A percentile compares a stretch with the other conserved stretches of the same genome.
Evolutionary conservation across 2,888 invertebrate genomes (phyloP).

Genomic region (Baronia brevicornis): DNA sequence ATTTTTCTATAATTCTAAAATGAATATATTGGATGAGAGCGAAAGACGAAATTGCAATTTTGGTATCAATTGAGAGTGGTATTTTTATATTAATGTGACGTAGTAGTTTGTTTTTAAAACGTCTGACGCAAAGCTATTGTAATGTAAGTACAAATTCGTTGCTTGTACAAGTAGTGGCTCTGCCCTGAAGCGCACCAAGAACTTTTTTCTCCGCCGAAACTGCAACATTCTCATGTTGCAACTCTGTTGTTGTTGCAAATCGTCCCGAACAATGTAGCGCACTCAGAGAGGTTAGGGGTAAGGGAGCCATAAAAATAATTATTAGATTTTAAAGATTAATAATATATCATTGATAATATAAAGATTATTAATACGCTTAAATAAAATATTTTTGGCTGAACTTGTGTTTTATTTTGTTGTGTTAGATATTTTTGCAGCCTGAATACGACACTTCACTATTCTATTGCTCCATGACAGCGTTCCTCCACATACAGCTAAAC

Average conservation of each 20-base stretch:
- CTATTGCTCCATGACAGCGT: too few relatives aligned
- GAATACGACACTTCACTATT: too few relatives aligned
- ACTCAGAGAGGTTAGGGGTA: slow-evolving; percentile 49
- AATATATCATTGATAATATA: slow-evolving; percentile 75
- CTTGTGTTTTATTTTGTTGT: slow-evolving; percentile 58
- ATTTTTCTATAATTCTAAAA: slow-evolving; percentile 16
- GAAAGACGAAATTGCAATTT: slow-evolving; percentile 38
- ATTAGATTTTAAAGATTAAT: slow-evolving; percentile 70
- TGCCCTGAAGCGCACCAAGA: slow-evolving; percentile 56
- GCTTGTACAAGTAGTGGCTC: slow-evolving; percentile 43
- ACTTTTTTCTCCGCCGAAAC: slow-evolving; percentile 36
- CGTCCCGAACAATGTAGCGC: slow-evolving; percentile 35
- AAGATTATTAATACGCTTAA: slow-evolving; percentile 76
- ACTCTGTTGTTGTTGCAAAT: slow-evolving; percentile 33
- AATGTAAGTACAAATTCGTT: slow-evolving; percentile 66
- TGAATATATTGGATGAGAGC: slow-evolving; percentile 34
- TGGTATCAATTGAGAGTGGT: slow-evolving; percentile 53
- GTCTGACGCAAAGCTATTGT: slow-evolving; percentile 45
- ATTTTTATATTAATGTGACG: slow-evolving; percentile 64
- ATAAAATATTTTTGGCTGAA: slow-evolving; percentile 76
- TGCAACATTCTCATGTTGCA: too few relatives aligned
- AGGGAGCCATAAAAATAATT: slow-evolving; percentile 60
- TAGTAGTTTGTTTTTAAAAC: slow-evolving; percentile 46
- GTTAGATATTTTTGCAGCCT: too few relatives aligned
- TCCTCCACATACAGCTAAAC: too few relatives aligned